Percentiles rank a stretch among this genome's conserved stretches.
phyloP scores from a whole-genome alignment of 2,888 invertebrate genomes.

The Fragum sueziense region DNA sequence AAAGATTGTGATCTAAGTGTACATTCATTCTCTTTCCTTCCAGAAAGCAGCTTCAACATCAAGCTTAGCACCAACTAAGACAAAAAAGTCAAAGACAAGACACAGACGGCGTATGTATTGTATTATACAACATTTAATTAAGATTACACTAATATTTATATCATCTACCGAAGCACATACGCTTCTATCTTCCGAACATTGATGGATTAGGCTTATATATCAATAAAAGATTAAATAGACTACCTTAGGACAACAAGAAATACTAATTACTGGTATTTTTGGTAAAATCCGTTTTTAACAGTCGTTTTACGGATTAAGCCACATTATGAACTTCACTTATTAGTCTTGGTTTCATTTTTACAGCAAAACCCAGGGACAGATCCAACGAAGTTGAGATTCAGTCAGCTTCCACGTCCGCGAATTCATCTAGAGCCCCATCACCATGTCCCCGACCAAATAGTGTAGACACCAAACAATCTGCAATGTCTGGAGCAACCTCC shows the following conservation, averaged over 20 bases:
- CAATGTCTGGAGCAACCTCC: neutral
- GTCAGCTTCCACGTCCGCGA: neutral
- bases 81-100: neutral
- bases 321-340: neutral
- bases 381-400: neutral
- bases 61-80: neutral
- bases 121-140: no score
- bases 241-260: no score
- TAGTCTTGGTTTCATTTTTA: constrained; percentile 7
- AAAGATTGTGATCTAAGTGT: no score
- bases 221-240: no score
- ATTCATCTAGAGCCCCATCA: neutral
- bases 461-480: no score
- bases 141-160: no score
- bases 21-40: neutral
- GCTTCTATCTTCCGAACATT: no score
- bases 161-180: no score
- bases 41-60: constrained; percentile 7
- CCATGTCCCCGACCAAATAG: neutral
- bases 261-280: no score
- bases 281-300: no score
- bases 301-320: neutral
- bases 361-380: constrained; percentile 37
- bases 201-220: no score
- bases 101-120: constrained; percentile 11